Evolutionary conservation across 1,140 invertebrate species (phyloP).

Genomic region (Ostrea denselamellosa): DNA sequence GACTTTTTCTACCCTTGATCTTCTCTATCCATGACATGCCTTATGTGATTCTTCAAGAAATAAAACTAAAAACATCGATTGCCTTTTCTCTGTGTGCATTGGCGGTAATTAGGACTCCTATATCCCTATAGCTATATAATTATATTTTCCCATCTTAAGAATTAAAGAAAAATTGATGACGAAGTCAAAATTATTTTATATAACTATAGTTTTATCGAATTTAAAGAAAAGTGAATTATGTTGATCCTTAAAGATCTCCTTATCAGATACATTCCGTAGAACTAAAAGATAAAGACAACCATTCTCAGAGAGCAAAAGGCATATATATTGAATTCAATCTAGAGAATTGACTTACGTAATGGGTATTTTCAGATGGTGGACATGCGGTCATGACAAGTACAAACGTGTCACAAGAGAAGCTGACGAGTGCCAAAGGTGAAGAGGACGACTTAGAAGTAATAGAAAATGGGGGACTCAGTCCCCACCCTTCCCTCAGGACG

Average conservation of each 20-base stretch:
- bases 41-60: background rate
- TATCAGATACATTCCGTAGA: too few relatives aligned
- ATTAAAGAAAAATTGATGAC: too few relatives aligned
- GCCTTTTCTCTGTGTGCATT: background rate
- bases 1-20: background rate
- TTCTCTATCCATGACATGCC: background rate
- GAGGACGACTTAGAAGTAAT: constrained; percentile 72
- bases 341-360: background rate
- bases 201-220: too few relatives aligned
- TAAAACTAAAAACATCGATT: background rate
- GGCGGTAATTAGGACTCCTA: background rate
- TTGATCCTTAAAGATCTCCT: too few relatives aligned
- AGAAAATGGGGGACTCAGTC: constrained; percentile 76
- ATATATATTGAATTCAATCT: too few relatives aligned
- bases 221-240: too few relatives aligned
- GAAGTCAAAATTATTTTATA: too few relatives aligned
- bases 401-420: constrained; percentile 63
- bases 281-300: too few relatives aligned
- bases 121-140: too few relatives aligned
- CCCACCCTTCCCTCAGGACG: constrained; percentile 67
- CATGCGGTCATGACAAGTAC: constrained; percentile 65
- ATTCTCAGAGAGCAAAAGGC: too few relatives aligned
- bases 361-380: constrained; percentile 25
- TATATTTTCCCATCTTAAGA: too few relatives aligned
- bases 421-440: constrained; percentile 60